A percentile compares a stretch with the other conserved stretches of the same genome.
These are phyloP conservation scores for Cydia amplana DNA, from an alignment of 1,140 invertebrate species.

Conservation along the genomic window DNA sequence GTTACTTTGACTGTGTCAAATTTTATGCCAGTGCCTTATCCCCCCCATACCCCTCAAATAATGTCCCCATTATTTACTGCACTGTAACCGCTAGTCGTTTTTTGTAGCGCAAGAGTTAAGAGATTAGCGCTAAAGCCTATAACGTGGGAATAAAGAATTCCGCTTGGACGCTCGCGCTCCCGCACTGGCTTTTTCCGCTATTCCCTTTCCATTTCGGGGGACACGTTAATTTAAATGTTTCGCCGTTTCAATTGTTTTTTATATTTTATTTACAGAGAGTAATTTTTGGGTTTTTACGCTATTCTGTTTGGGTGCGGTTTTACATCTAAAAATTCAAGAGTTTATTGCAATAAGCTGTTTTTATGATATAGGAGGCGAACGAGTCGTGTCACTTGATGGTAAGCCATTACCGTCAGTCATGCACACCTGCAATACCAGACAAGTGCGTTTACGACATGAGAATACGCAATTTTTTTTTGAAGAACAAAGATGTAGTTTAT, in stretches of 20 bases:
- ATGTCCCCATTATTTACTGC: background rate
- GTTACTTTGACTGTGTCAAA: no score
- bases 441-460: no score
- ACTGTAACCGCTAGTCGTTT: slow-evolving; percentile 1
- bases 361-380: no score
- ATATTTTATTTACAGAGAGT: slow-evolving; percentile 5
- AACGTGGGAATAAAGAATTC: slow-evolving; percentile 24
- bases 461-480: no score
- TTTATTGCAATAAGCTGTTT: no score
- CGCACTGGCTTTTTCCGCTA: slow-evolving; percentile 21
- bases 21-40: no score
- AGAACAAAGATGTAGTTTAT: no score
- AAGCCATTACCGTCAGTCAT: no score
- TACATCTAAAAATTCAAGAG: background rate
- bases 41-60: background rate
- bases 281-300: slow-evolving; percentile 21
- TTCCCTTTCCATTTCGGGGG: slow-evolving; percentile 25
- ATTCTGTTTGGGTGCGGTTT: background rate
- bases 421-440: no score
- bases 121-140: slow-evolving; percentile 25
- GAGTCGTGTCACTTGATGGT: no score
- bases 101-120: slow-evolving; percentile 26
- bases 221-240: slow-evolving; percentile 33
- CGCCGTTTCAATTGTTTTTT: slow-evolving; percentile 25
- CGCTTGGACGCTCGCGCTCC: slow-evolving; percentile 12